Conservation (phyloP, 2,888 invertebrate genomes). For the Sphaerophoria taeniata region DNA sequence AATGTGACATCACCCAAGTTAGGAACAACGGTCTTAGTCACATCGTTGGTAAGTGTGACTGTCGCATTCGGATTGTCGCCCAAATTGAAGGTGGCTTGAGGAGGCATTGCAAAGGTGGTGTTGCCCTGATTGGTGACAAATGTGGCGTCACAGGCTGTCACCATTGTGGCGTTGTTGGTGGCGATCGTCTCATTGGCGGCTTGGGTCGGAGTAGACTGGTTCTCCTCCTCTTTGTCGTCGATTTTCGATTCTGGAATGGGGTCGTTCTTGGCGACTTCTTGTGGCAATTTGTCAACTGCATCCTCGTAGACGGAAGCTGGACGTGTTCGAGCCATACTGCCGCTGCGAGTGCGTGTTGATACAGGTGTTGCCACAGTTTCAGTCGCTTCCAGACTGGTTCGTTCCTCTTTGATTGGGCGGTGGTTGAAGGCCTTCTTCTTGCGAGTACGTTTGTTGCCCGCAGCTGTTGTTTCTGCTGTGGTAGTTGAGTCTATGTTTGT, state of each 20-base stretch:
- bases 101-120: constrained; percentile 75
- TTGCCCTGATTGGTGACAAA: constrained; percentile 75
- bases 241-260: constrained; percentile 1
- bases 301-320: constrained; percentile 83
- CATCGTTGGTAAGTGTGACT: constrained; percentile 64
- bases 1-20: constrained; percentile 76
- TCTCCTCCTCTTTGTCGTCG: too few relatives aligned
- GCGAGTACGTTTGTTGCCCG: constrained; percentile 75
- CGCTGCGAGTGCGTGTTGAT: constrained; percentile 78
- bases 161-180: constrained; percentile 70
- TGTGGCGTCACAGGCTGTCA: constrained; percentile 76
- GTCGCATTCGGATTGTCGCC: constrained; percentile 76
- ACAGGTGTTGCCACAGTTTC: constrained; percentile 73
- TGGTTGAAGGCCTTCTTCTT: constrained; percentile 78
- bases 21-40: constrained; percentile 43
- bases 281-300: constrained; percentile 78
- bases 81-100: constrained; percentile 76
- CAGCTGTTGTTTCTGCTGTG: constrained; percentile 29
- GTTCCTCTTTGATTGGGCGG: constrained; percentile 80
- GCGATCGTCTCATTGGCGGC: constrained; percentile 75
- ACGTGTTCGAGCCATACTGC: constrained; percentile 73
- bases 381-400: constrained; percentile 77
- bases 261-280: not conserved
- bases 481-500: constrained; percentile 27
- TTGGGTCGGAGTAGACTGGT: not conserved